phyloP scores from a whole-genome alignment of 1,140 invertebrate species.

The Cydia splendana region DNA sequence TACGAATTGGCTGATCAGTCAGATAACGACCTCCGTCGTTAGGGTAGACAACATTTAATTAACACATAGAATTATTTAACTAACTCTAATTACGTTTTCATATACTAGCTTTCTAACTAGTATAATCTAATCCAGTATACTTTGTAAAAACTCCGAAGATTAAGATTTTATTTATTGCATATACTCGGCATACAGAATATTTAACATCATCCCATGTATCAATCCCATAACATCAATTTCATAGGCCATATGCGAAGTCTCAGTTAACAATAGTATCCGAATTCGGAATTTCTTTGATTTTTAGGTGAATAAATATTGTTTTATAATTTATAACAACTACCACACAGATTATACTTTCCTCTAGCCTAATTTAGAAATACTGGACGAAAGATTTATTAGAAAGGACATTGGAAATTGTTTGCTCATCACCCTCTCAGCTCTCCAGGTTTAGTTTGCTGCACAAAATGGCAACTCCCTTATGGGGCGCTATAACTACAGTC shows the following conservation, averaged over 20 bases:
- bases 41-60: conserved; percentile 25
- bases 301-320: conserved; percentile 12
- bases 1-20: conserved; percentile 50
- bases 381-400: conserved; percentile 21
- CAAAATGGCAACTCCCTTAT: background rate
- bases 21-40: conserved; percentile 35
- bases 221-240: background rate
- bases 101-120: background rate
- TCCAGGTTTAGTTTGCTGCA: background rate
- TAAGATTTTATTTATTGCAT: conserved; percentile 2
- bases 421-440: background rate
- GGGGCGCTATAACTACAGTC: background rate
- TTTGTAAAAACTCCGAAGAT: conserved; percentile 10
- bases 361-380: conserved; percentile 27
- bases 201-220: background rate
- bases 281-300: background rate
- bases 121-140: background rate
- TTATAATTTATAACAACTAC: conserved; percentile 8
- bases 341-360: conserved; percentile 19
- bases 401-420: background rate
- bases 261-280: background rate
- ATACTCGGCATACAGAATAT: background rate
- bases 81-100: conserved; percentile 21
- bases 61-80: conserved; percentile 31
- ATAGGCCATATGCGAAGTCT: conserved; percentile 30